Evolutionary conservation across 2,797 vertebrate genomes (phyloP).

Genomic region (Chelonia mydas): DNA sequence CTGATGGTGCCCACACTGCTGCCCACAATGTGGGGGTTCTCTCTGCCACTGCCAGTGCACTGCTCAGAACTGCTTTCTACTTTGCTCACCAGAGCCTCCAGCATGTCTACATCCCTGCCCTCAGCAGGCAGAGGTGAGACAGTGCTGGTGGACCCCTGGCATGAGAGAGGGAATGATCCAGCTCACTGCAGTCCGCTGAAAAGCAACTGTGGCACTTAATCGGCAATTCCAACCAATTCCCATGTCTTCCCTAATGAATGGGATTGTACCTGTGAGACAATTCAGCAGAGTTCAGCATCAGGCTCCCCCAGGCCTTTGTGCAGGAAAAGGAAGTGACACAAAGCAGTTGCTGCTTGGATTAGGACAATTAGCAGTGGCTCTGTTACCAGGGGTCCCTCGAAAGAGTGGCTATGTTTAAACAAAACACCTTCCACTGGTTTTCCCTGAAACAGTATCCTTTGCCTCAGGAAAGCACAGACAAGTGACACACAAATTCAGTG

Average conservation of each 20-base stretch:
- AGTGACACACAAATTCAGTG: not conserved
- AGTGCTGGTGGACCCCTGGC: not conserved
- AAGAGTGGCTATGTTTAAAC: not conserved
- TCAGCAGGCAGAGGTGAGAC: not conserved
- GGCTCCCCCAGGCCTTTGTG: not conserved
- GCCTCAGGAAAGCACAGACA: not conserved
- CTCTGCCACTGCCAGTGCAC: not conserved
- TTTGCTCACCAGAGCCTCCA: not conserved
- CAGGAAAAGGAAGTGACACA: fast-evolving
- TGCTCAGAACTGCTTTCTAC: not conserved
- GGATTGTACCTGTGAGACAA: not conserved
- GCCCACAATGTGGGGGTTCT: not conserved
- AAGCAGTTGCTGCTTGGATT: not conserved
- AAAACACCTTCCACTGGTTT: not conserved
- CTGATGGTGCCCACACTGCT: not conserved
- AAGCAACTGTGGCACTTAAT: fast-evolving
- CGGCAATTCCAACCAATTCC: fast-evolving
- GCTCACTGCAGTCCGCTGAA: not conserved
- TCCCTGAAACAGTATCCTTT: not conserved
- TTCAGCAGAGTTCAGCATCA: fast-evolving
- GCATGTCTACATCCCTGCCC: not conserved
- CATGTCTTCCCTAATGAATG: not conserved
- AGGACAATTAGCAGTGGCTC: not conserved
- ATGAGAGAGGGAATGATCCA: not conserved
- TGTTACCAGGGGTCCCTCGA: not conserved